These are phyloP conservation scores for Ametastegia equiseti DNA, from an alignment of 2,888 invertebrate genomes.

Conservation along the genomic window DNA sequence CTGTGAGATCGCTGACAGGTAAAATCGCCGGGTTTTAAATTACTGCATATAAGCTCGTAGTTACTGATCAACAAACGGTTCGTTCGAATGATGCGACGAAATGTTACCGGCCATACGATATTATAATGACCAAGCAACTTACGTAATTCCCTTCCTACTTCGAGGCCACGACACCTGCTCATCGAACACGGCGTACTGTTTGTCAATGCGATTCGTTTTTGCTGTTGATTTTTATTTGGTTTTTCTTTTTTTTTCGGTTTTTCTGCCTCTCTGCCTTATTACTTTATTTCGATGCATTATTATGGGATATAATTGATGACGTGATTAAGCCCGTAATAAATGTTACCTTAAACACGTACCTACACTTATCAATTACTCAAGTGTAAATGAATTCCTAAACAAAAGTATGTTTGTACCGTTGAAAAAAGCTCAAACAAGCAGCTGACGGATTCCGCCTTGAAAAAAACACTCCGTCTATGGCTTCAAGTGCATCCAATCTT, in stretches of 20 bases:
- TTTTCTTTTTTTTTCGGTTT: background rate
- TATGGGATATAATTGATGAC: background rate
- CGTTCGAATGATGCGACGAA: slow-evolving; percentile 41
- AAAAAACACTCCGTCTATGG: background rate
- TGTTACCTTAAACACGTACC: background rate
- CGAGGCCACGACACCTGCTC: slow-evolving; percentile 45
- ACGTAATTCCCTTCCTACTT: slow-evolving; percentile 45
- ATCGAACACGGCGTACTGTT: slow-evolving; percentile 11
- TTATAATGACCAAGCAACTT: slow-evolving; percentile 47
- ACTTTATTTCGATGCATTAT: background rate
- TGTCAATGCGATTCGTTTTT: slow-evolving; percentile 21
- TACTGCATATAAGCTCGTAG: background rate
- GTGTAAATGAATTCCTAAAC: background rate
- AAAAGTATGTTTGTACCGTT: background rate
- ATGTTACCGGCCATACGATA: slow-evolving; percentile 29
- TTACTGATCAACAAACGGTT: slow-evolving; percentile 32
- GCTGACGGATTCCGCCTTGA: background rate
- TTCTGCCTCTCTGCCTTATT: background rate
- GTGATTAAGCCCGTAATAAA: background rate
- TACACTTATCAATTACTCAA: background rate
- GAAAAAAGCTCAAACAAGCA: background rate
- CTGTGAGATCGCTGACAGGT: background rate
- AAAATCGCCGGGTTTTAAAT: slow-evolving; percentile 7
- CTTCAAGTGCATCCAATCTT: background rate
- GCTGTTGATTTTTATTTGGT: background rate